phyloP scores from a whole-genome alignment of 1,140 invertebrate genomes.

The Chymomyza costata region DNA sequence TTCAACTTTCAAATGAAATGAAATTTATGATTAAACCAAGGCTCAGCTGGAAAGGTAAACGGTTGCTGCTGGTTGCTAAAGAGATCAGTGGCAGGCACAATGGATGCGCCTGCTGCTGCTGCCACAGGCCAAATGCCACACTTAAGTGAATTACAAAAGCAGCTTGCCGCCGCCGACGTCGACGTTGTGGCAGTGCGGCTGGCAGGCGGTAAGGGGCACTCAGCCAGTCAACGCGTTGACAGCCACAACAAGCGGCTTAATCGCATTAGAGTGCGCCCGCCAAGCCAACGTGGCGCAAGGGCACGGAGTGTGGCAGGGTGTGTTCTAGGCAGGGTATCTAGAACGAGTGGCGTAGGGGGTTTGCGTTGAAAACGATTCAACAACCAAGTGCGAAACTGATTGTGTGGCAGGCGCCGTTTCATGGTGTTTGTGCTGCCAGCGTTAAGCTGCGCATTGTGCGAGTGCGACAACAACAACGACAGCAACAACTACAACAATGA shows the following conservation, averaged over 20 bases:
- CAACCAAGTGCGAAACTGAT: constrained; percentile 67
- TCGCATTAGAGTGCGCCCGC: constrained; percentile 62
- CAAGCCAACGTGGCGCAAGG: constrained; percentile 5
- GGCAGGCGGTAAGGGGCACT: constrained; percentile 8
- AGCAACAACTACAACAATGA: constrained; percentile 45
- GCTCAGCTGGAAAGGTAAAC: constrained; percentile 49
- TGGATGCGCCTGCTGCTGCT: constrained; percentile 33
- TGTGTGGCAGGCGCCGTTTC: constrained; percentile 36
- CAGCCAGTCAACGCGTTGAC: constrained; percentile 68
- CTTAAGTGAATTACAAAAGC: constrained; percentile 73
- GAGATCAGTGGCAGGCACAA: constrained; percentile 38
- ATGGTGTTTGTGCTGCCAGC: not conserved
- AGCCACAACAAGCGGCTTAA: constrained; percentile 73
- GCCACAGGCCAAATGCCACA: constrained; percentile 69
- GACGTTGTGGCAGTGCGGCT: not conserved
- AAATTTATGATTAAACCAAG: constrained; percentile 67
- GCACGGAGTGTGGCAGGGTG: too few relatives aligned
- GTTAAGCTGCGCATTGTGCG: not conserved
- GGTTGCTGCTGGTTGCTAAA: constrained; percentile 39
- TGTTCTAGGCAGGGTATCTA: not conserved
- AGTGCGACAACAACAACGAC: not conserved
- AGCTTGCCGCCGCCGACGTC: constrained; percentile 23
- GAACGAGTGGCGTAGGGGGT: not conserved
- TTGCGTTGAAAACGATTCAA: constrained; percentile 16
- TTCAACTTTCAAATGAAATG: constrained; percentile 29